These are phyloP conservation scores for Oxyscelio sp. DNA, from an alignment of 2,888 invertebrate genomes.

Conservation along the genomic window DNA sequence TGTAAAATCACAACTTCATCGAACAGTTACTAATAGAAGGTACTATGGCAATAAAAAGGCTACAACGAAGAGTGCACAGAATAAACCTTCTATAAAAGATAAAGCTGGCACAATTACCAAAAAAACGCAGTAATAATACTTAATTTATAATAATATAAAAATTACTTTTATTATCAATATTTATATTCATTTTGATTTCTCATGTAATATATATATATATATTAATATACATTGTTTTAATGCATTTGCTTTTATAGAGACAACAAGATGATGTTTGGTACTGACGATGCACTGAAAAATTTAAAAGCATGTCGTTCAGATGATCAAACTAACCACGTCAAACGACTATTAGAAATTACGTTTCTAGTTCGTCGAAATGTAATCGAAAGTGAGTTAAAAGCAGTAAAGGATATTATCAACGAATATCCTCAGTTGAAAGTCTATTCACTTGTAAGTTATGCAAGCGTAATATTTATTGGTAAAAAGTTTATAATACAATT, in stretches of 20 bases:
- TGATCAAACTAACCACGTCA: background rate
- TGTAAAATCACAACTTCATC: constrained; percentile 2
- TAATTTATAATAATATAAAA: background rate
- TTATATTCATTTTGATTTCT: background rate
- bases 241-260: background rate
- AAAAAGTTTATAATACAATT: background rate
- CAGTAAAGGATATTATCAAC: background rate
- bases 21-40: constrained; percentile 16
- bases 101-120: background rate
- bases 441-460: constrained; percentile 7
- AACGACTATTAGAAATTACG: background rate
- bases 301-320: background rate
- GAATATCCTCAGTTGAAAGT: constrained; percentile 36
- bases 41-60: background rate
- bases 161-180: background rate
- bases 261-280: background rate
- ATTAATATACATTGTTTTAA: background rate
- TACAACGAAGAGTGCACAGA: background rate
- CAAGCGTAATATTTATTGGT: background rate
- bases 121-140: background rate
- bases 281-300: constrained; percentile 6
- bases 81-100: constrained; percentile 10
- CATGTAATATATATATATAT: background rate
- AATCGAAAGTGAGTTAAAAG: background rate
- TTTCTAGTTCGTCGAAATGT: background rate